A percentile compares a stretch with the other conserved stretches of the same genome.
Conservation (phyloP, 2,113 vertebrate species). For the Salminus brasiliensis region DNA sequence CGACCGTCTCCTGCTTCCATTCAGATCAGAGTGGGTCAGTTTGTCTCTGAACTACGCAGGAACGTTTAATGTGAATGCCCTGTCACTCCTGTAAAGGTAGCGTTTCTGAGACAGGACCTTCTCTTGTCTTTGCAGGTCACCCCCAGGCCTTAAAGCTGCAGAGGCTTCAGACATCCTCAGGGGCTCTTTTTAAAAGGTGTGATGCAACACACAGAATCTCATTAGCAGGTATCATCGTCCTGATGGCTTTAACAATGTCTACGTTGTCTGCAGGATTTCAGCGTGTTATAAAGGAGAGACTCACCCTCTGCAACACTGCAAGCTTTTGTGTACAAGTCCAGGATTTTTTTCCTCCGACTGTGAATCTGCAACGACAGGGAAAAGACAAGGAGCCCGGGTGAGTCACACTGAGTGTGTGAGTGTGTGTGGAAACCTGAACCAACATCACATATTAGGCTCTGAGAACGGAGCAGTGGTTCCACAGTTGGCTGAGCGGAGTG, state of each 20-base stretch:
- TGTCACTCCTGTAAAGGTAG: too few species aligned
- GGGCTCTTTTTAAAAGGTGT: neutral
- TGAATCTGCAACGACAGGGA: slow-evolving; percentile 81
- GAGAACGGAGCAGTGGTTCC: neutral
- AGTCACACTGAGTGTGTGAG: neutral
- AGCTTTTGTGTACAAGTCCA: slow-evolving; percentile 90
- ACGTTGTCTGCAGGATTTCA: neutral
- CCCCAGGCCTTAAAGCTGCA: neutral
- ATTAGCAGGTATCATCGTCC: neutral
- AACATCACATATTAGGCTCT: neutral
- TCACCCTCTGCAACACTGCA: slow-evolving; percentile 92
- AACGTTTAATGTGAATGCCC: too few species aligned
- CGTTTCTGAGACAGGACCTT: too few species aligned
- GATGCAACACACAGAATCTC: neutral
- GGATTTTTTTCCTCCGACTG: slow-evolving; percentile 95
- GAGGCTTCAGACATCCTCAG: neutral
- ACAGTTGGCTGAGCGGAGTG: neutral
- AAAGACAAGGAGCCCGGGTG: neutral
- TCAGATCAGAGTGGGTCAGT: too few species aligned
- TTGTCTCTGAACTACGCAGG: too few species aligned
- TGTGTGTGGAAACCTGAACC: neutral
- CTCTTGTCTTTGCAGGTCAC: neutral
- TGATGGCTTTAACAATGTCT: neutral
- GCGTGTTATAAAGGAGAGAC: slow-evolving; percentile 13
- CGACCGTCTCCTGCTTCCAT: too few species aligned